These are phyloP conservation scores for Aleadryas rufinucha DNA, from an alignment of 2,113 vertebrate species.

Conservation along the genomic window DNA sequence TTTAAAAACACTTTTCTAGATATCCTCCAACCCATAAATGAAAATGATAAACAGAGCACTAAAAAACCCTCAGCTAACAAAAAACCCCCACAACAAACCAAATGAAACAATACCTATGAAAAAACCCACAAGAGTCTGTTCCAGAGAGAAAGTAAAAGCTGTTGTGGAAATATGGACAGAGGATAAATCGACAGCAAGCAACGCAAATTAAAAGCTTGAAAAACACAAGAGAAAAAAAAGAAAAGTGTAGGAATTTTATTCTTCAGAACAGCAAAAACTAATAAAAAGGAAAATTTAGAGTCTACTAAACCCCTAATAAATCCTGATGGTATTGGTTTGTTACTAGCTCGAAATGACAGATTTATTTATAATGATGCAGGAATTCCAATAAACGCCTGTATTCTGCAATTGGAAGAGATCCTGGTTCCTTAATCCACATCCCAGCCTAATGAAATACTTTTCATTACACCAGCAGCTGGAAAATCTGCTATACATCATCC, in stretches of 20 bases:
- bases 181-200: background rate
- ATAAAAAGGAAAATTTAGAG: background rate
- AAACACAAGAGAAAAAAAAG: background rate
- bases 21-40: background rate
- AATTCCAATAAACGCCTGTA: background rate
- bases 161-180: background rate
- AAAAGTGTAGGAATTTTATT: background rate
- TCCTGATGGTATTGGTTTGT: background rate
- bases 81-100: fast-evolving
- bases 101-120: background rate
- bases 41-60: background rate
- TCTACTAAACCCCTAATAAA: background rate
- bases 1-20: background rate
- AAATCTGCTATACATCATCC: background rate
- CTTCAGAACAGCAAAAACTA: background rate
- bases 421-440: slow-evolving; percentile 15
- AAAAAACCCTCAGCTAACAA: background rate
- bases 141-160: background rate
- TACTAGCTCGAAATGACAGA: background rate
- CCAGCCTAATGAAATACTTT: slow-evolving; percentile 39
- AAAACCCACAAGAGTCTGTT: background rate
- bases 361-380: slow-evolving; percentile 39
- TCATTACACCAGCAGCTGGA: slow-evolving; percentile 15
- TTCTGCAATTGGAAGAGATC: slow-evolving; percentile 28
- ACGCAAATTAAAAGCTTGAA: background rate